Evolutionary conservation across 2,888 invertebrate genomes (phyloP).

Genomic region (Napeogenes sylphis): DNA sequence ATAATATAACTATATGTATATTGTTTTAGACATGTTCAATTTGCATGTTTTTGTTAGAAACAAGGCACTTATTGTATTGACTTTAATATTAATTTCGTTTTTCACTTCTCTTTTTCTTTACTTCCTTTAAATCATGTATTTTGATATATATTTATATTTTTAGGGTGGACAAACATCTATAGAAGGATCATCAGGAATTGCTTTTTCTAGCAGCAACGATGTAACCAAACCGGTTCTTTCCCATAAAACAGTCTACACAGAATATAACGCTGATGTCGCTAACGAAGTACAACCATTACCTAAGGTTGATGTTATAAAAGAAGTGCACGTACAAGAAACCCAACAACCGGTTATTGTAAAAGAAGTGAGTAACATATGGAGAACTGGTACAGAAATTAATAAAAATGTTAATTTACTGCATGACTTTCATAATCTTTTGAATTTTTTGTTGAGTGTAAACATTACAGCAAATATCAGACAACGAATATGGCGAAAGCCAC

Average conservation of each 20-base stretch:
- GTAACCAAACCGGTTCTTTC: slow-evolving; percentile 44
- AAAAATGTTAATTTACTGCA: slow-evolving; percentile 30
- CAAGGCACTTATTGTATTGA: background rate
- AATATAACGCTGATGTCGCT: slow-evolving; percentile 38
- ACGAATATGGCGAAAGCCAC: slow-evolving; percentile 36
- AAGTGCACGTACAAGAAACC: slow-evolving; percentile 18
- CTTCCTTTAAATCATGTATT: background rate
- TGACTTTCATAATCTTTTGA: slow-evolving; percentile 43
- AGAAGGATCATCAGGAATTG: slow-evolving; percentile 49
- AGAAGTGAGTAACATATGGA: slow-evolving; percentile 61
- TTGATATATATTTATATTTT: slow-evolving; percentile 20
- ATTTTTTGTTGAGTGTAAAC: slow-evolving; percentile 42
- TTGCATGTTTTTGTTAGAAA: slow-evolving; percentile 18
- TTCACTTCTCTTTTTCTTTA: background rate
- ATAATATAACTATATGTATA: background rate
- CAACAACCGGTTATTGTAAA: slow-evolving; percentile 47
- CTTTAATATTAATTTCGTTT: background rate
- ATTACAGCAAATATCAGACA: slow-evolving; percentile 32
- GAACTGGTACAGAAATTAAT: slow-evolving; percentile 25
- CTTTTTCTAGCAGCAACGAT: slow-evolving; percentile 44
- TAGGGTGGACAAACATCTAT: slow-evolving; percentile 54
- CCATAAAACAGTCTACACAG: slow-evolving; percentile 49
- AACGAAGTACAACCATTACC: slow-evolving; percentile 36
- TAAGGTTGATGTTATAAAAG: slow-evolving; percentile 22
- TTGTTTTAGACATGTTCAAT: background rate